Conservation (phyloP, 2,888 invertebrate species). For the Ophion costatus region DNA sequence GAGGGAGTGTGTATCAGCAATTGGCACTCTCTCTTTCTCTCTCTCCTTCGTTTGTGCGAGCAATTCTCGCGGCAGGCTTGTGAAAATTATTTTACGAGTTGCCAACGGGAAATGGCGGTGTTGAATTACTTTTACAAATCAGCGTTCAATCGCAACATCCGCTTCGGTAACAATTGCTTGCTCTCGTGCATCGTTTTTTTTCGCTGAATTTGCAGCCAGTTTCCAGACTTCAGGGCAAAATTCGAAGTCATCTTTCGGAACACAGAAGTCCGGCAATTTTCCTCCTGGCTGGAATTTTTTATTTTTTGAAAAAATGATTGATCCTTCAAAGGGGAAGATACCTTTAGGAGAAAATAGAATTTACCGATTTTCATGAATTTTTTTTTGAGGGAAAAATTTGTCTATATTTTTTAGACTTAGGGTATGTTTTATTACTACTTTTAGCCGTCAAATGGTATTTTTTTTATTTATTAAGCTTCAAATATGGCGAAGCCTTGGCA, state of each 20-base stretch:
- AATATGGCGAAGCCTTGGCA: no score
- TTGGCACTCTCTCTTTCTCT: constrained; percentile 1
- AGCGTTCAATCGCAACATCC: neutral
- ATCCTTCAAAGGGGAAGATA: no score
- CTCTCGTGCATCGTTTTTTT: neutral
- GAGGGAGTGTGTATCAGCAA: neutral
- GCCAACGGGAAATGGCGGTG: neutral
- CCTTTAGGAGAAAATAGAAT: no score
- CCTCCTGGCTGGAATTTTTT: no score
- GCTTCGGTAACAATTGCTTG: neutral
- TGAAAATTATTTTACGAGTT: neutral
- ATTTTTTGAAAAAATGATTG: no score
- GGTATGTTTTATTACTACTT: no score
- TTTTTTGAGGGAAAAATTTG: no score
- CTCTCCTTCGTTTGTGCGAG: neutral
- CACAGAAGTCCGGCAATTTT: no score
- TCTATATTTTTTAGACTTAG: no score
- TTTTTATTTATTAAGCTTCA: no score
- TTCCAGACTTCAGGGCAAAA: neutral
- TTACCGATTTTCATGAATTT: no score
- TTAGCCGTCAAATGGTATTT: no score
- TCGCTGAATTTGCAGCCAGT: neutral
- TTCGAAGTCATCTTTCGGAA: neutral
- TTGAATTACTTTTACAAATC: neutral
- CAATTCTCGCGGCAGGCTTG: neutral